Evolutionary conservation across 2,113 vertebrate genomes (phyloP), one percentile per base, ranked within the genome.

Genomic region (Leucopsar rothschildi): DNA sequence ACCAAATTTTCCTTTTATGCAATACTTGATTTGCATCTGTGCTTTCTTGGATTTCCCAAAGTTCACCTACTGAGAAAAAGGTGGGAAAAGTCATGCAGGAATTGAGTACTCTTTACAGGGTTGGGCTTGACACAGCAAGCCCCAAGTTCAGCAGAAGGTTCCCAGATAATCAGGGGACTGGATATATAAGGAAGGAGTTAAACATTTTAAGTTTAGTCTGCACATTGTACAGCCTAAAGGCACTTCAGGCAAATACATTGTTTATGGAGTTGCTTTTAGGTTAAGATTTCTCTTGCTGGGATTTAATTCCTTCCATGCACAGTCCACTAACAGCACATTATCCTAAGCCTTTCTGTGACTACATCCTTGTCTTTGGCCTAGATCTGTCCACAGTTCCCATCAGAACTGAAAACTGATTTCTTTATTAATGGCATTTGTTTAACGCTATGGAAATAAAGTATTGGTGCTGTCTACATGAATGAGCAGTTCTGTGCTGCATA

Each of bases 21-120:
- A 73, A 3, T 64, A 28, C 9, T 76, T 53, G 10, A 15, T 12
- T 85, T 86, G 76, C 15, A 12, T 52, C 13, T 65, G 11, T 79
- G 37, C 44, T 71, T 71, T 50, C 22, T 82, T 92, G 10, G 4
- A 49, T 61, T 88, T 69, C 45, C 55, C 31, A 12, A 65, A 76
- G 56, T 63, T 81, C 15, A 37, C 22, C 15, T 52, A 2, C 35
- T 64, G 59, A 80, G 79, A 65, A 73, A 22, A 64, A 64, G 16
- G 9, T 89, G 44, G 33, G 16, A 24, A 12, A 45, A 35, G 44
- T 20, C 18, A 10, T 4, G 20, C 31, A 37, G 22, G 61, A 40
- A 33, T 5, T 50, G 53, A 52, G 28, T 33, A 2, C 39, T 61
- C 0, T 21, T 5, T 21, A 24, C 5, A 11, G 29, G 14, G 47